Evolutionary conservation across 1,140 invertebrate species (phyloP), one percentile per base, ranked within the genome.

Genomic region (Macrosteles quadrilineatus): DNA sequence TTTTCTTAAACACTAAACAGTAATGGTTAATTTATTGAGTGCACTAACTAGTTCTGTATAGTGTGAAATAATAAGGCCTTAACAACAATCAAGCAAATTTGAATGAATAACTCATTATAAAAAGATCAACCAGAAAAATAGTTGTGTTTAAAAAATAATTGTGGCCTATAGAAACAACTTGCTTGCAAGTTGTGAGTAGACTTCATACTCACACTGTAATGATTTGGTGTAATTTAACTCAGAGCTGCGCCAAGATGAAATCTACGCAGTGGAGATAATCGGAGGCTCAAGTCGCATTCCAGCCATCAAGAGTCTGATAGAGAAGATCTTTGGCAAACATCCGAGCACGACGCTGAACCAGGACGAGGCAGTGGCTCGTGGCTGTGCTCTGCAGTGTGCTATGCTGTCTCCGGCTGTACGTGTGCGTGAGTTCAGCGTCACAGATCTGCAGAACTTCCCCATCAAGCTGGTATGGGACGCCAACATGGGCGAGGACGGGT

Each of bases 301-400:
- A 19, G 88, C 92, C 1, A 90, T 99, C 21, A 99, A 98, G 81
- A 82, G 85, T 31, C 77, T 97, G 9, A 92, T 99, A 70, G 91
- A 95, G 78, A 88, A 93, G 79, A 87, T 96, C 0, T 97, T 96
- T 80, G 87, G 88, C 19, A 93, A 94, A 77, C 84, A 88, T 59
- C 88, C 94, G 19, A 96, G 94, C 47, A 99, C 97, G 0, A 99
- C 98, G 17, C 81, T 99, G 29, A 99, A 99, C 82, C 91, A 98
- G 80, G 98, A 99, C 81, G 98, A 99, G 83, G 93, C 97, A 29
- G 96, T 99, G 9, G 87, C 96, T 6, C 87, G 97, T 66, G 98
- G 97, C 0, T 98, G 96, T 82, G 96, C 97, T 30, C 82, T 99
- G 32, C 95, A 98, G 80, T 98, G 94, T 83, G 98, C 98, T 9